phyloP scores from a whole-genome alignment of 2,113 vertebrate genomes.

The Callithrix jacchus region DNA sequence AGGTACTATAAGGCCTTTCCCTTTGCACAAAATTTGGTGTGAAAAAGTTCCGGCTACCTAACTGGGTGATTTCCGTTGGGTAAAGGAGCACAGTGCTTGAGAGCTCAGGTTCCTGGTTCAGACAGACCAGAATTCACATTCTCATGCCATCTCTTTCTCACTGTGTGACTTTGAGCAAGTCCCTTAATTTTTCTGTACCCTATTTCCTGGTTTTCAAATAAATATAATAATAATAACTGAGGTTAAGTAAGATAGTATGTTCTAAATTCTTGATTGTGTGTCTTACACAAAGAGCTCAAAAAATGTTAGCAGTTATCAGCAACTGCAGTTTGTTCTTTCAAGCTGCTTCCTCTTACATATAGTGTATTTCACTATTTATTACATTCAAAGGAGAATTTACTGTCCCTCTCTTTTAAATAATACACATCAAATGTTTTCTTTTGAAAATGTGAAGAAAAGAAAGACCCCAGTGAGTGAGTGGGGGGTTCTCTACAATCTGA shows the following conservation, averaged over 20 bases:
- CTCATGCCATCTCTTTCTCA: background rate
- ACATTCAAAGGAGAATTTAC: background rate
- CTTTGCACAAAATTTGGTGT: background rate
- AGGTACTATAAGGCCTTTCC: background rate
- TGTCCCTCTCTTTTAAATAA: slow-evolving; percentile 33
- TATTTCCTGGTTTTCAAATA: background rate
- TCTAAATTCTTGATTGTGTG: background rate
- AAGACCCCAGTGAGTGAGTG: background rate
- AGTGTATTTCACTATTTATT: slow-evolving; percentile 1
- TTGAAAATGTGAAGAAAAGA: slow-evolving; percentile 43
- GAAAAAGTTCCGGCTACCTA: background rate
- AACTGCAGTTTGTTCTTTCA: background rate
- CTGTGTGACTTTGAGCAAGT: background rate
- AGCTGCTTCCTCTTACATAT: background rate
- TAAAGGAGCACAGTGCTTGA: background rate
- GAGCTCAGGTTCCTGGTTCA: background rate
- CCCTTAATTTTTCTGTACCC: background rate
- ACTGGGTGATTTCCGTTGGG: background rate
- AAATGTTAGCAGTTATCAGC: background rate
- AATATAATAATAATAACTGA: background rate
- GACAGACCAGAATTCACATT: background rate
- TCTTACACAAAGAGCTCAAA: background rate
- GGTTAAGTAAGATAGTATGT: background rate
- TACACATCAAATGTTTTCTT: slow-evolving; percentile 19
- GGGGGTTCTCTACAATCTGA: background rate